phyloP scores from a whole-genome alignment of 2,113 vertebrate genomes.

The Nothocercus julius region DNA sequence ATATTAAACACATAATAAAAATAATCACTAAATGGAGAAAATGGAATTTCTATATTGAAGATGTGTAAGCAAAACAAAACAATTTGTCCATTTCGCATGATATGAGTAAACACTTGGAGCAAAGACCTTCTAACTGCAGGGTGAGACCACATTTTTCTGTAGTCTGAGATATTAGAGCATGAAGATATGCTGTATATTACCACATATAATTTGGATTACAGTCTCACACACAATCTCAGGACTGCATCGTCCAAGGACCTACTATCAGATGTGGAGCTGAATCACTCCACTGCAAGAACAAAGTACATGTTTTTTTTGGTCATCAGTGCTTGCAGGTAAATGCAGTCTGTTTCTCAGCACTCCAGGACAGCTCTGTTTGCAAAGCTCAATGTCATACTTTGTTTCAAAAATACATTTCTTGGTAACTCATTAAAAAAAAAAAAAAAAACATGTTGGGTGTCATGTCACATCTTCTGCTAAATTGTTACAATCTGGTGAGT shows the following conservation, averaged over 20 bases:
- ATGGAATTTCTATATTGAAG: background rate
- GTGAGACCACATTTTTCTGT: slow-evolving; percentile 50
- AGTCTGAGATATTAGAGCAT: slow-evolving; percentile 47
- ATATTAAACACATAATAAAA: slow-evolving; percentile 53
- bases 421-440: slow-evolving; percentile 37
- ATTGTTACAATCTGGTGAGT: slow-evolving; percentile 68
- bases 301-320: background rate
- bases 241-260: background rate
- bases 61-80: slow-evolving; percentile 3
- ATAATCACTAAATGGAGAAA: background rate
- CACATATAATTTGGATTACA: slow-evolving; percentile 47
- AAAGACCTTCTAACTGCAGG: slow-evolving; percentile 38
- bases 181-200: slow-evolving; percentile 62
- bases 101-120: slow-evolving; percentile 34
- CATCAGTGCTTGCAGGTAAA: slow-evolving; percentile 29
- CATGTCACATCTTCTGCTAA: slow-evolving; percentile 60
- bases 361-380: slow-evolving; percentile 27
- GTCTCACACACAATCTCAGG: slow-evolving; percentile 35
- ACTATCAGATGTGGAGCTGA: slow-evolving; percentile 24
- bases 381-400: slow-evolving; percentile 3
- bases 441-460: slow-evolving; percentile 47
- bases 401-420: slow-evolving; percentile 46
- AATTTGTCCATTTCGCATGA: slow-evolving; percentile 38
- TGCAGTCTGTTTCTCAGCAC: background rate
- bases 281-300: background rate